A percentile compares a stretch with the other conserved stretches of the same genome.
These are phyloP conservation scores for Rhinoraja longicauda DNA, from an alignment of 2,797 vertebrate genomes.

Conservation along the genomic window DNA sequence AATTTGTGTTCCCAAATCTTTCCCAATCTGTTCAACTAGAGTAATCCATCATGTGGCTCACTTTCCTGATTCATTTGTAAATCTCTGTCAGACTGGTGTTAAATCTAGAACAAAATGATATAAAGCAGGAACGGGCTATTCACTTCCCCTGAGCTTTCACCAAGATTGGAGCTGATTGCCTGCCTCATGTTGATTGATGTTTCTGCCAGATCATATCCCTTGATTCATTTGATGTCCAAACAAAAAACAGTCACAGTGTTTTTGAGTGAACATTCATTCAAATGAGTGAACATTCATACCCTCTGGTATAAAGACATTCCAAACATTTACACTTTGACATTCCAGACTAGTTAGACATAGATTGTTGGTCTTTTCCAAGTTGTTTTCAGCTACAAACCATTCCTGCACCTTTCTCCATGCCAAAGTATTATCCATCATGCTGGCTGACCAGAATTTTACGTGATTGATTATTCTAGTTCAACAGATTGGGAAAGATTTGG, in stretches of 20 bases:
- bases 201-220: too few species aligned
- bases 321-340: too few species aligned
- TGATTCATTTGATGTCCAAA: too few species aligned
- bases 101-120: too few species aligned
- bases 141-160: too few species aligned
- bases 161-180: too few species aligned
- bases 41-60: background rate
- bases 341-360: background rate
- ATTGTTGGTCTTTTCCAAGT: background rate
- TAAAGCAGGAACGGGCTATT: too few species aligned
- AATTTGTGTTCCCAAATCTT: background rate
- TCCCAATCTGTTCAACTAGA: background rate
- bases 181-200: too few species aligned
- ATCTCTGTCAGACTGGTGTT: background rate
- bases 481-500: background rate
- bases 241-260: too few species aligned
- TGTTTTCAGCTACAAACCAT: background rate
- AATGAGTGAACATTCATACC: too few species aligned
- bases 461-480: background rate
- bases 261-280: too few species aligned
- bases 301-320: too few species aligned
- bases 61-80: background rate
- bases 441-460: background rate
- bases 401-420: background rate
- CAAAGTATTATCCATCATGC: background rate